These are phyloP conservation scores for Chelon labrosus DNA, from an alignment of 2,797 vertebrate genomes.

Conservation along the genomic window DNA sequence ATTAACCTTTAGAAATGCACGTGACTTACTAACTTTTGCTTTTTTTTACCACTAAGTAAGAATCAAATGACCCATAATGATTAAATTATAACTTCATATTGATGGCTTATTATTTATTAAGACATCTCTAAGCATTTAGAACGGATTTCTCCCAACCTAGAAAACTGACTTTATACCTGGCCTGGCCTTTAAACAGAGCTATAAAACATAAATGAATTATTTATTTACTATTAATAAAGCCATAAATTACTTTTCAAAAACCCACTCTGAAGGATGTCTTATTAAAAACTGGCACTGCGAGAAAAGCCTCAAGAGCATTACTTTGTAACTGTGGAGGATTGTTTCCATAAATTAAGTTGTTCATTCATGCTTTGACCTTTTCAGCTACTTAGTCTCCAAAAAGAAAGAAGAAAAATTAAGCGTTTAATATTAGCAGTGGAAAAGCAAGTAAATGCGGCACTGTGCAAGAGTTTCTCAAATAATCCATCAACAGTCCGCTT, in stretches of 20 bases:
- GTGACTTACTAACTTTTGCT: conserved; percentile 8
- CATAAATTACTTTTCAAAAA: background rate
- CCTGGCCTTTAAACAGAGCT: background rate
- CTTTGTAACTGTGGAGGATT: conserved; percentile 15
- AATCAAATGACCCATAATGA: conserved; percentile 4
- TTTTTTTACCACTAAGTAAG: conserved; percentile 3
- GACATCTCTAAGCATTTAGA: background rate
- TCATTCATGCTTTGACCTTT: conserved; percentile 46
- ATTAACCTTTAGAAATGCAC: conserved; percentile 15
- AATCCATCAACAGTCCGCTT: background rate
- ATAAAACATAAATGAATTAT: background rate
- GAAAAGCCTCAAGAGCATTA: background rate
- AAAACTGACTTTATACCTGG: background rate
- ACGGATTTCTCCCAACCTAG: background rate
- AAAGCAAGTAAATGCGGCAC: conserved; percentile 3
- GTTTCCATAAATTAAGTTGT: conserved; percentile 35
- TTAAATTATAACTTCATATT: conserved; percentile 1
- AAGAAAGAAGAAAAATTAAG: conserved; percentile 40
- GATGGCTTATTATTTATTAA: conserved; percentile 8
- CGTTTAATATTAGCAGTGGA: conserved; percentile 26
- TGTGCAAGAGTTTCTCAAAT: background rate
- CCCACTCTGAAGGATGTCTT: background rate
- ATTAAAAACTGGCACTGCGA: background rate
- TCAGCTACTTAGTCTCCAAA: conserved; percentile 23
- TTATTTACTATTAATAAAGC: conserved; percentile 1